Conservation (phyloP, 2,888 invertebrate genomes). For the Brenthis daphne region DNA sequence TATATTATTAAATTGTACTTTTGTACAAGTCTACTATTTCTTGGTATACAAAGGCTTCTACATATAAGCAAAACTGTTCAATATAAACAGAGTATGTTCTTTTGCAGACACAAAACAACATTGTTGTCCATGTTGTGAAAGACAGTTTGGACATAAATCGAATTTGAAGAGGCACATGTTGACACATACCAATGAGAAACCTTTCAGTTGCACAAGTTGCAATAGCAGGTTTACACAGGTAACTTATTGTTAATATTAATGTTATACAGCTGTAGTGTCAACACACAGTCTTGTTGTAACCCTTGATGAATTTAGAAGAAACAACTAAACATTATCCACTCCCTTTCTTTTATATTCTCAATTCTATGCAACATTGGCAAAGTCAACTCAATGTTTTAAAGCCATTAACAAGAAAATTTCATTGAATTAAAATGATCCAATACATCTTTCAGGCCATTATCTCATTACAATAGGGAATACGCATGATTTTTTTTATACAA, state of each 20-base stretch:
- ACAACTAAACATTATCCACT: not conserved
- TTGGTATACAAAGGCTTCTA: not conserved
- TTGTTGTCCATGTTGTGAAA: constrained; percentile 55
- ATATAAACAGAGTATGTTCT: not conserved
- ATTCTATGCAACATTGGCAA: not conserved
- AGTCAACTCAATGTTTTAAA: no score
- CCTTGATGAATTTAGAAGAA: no score
- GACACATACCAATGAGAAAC: constrained; percentile 58
- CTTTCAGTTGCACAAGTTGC: constrained; percentile 63
- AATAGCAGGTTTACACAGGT: constrained; percentile 66
- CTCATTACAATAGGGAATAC: no score
- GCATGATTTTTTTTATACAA: no score
- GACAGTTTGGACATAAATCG: constrained; percentile 62
- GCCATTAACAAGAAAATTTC: no score
- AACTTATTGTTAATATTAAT: not conserved
- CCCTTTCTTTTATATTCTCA: not conserved
- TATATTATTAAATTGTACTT: no score
- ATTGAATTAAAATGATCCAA: no score
- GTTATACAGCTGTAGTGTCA: no score
- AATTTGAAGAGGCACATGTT: constrained; percentile 67
- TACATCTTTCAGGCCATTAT: no score
- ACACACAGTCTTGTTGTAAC: no score
- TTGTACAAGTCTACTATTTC: no score
- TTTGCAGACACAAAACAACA: constrained; percentile 55
- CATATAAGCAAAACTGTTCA: not conserved